Evolutionary conservation across 2,797 vertebrate genomes (phyloP).

Genomic region (Siniperca scherzeri): DNA sequence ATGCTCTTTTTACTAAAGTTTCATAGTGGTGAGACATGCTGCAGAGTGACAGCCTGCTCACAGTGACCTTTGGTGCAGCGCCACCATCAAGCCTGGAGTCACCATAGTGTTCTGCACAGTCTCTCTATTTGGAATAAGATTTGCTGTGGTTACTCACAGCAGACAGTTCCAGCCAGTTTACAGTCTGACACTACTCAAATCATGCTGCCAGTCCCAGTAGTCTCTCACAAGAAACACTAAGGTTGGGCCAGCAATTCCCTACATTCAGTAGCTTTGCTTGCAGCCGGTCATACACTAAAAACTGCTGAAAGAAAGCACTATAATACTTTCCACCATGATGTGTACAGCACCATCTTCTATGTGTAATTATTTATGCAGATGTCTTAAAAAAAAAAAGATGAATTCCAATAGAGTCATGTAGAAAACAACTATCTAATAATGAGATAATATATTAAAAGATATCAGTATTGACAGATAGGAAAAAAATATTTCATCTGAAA

Average conservation of each 20-base stretch:
- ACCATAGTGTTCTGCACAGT: conserved; percentile 57
- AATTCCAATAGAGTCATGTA: conserved; percentile 81
- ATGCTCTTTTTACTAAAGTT: conserved; percentile 62
- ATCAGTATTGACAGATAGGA: conserved; percentile 79
- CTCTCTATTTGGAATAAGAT: conserved; percentile 61
- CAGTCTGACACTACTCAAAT: conserved; percentile 66
- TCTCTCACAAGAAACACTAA: conserved; percentile 52
- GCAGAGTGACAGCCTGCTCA: conserved; percentile 54
- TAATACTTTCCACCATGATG: conserved; percentile 78
- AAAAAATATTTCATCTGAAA: conserved; percentile 72
- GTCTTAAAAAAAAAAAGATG: conserved; percentile 73
- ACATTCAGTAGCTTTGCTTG: conserved; percentile 66
- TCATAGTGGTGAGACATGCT: conserved; percentile 57
- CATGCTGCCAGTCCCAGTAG: conserved; percentile 62
- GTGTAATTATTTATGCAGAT: conserved; percentile 87
- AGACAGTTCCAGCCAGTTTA: conserved; percentile 68
- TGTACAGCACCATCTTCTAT: conserved; percentile 87
- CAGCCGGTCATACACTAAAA: conserved; percentile 58
- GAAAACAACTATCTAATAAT: conserved; percentile 81
- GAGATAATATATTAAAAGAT: conserved; percentile 83
- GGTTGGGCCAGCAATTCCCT: conserved; percentile 61
- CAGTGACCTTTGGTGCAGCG: conserved; percentile 61
- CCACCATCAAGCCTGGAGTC: conserved; percentile 63
- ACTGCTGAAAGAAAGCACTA: conserved; percentile 68
- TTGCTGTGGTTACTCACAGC: conserved; percentile 65